Conservation (phyloP, 2,888 invertebrate genomes). For the Aricia artaxerxes region DNA sequence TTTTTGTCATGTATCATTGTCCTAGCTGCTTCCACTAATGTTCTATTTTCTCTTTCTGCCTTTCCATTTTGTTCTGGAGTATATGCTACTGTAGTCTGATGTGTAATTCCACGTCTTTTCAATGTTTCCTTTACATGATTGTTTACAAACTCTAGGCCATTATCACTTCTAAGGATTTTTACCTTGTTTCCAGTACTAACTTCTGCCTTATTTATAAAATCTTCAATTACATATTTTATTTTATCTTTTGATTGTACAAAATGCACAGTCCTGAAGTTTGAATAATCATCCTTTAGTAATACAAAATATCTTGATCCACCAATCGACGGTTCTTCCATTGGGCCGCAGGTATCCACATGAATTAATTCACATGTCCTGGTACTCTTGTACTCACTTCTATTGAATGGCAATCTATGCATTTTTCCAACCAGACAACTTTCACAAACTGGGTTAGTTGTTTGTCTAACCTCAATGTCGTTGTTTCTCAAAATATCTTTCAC, state of each 20-base stretch:
- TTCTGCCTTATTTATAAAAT: conserved; percentile 36
- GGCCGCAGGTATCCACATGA: conserved; percentile 43
- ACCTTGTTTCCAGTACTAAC: conserved; percentile 34
- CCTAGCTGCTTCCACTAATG: conserved; percentile 33
- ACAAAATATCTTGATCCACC: conserved; percentile 44
- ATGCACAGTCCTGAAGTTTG: conserved; percentile 35
- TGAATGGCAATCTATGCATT: conserved; percentile 34
- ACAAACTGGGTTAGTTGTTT: conserved; percentile 35
- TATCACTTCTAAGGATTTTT: conserved; percentile 38
- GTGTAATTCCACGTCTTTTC: conserved; percentile 34
- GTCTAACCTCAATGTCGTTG: conserved; percentile 37
- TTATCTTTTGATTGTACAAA: conserved; percentile 37
- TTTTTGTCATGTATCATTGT: conserved; percentile 35
- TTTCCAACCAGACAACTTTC: conserved; percentile 38
- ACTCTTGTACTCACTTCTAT: conserved; percentile 26
- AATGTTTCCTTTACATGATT: conserved; percentile 36
- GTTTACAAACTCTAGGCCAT: conserved; percentile 39
- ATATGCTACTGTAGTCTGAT: conserved; percentile 37
- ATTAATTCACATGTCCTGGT: conserved; percentile 42
- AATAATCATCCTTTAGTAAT: conserved; percentile 44
- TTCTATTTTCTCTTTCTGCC: conserved; percentile 34
- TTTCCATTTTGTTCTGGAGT: conserved; percentile 41
- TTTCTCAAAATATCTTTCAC: conserved; percentile 34
- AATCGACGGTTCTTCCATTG: conserved; percentile 41
- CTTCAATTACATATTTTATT: conserved; percentile 34